A percentile compares a stretch with the other conserved stretches of the same genome.
phyloP scores from a whole-genome alignment of 2,888 invertebrate species.

The Aphodius granarius region DNA sequence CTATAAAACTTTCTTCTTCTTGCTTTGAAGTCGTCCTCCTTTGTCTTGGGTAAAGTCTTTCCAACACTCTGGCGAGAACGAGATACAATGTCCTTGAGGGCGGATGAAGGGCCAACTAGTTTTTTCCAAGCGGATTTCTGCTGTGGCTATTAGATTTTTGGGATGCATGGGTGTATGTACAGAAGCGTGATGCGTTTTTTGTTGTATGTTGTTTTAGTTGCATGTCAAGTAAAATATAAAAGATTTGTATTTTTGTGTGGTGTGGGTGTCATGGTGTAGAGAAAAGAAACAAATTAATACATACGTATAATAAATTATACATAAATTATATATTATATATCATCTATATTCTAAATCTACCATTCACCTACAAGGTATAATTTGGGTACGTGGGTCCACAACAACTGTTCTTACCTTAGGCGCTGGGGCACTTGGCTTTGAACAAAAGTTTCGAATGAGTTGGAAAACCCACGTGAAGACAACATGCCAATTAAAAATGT shows the following conservation, averaged over 20 bases:
- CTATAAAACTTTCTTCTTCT: conserved; percentile 75
- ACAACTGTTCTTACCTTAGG: neutral
- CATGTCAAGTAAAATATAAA: conserved; percentile 27
- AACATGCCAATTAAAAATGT: neutral
- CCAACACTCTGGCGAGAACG: conserved; percentile 62
- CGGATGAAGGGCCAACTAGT: conserved; percentile 64
- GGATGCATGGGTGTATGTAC: conserved; percentile 41
- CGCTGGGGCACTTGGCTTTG: neutral
- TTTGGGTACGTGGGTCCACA: neutral
- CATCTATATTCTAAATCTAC: conserved; percentile 9
- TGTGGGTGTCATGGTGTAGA: conserved; percentile 15
- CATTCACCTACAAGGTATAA: conserved; percentile 9
- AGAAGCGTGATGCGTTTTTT: conserved; percentile 43
- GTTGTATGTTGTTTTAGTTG: conserved; percentile 29
- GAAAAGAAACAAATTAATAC: conserved; percentile 16
- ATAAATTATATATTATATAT: no score
- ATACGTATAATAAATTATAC: conserved; percentile 10
- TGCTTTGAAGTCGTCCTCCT: conserved; percentile 63
- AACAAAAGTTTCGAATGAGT: neutral
- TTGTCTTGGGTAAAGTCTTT: conserved; percentile 43
- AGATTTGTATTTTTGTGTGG: conserved; percentile 14
- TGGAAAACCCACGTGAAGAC: neutral
- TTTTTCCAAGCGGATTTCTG: conserved; percentile 68
- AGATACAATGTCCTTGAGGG: conserved; percentile 69
- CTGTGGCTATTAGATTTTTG: conserved; percentile 35